These are phyloP conservation scores for Mythimna vitellina DNA, from an alignment of 2,888 invertebrate genomes.

Conservation along the genomic window DNA sequence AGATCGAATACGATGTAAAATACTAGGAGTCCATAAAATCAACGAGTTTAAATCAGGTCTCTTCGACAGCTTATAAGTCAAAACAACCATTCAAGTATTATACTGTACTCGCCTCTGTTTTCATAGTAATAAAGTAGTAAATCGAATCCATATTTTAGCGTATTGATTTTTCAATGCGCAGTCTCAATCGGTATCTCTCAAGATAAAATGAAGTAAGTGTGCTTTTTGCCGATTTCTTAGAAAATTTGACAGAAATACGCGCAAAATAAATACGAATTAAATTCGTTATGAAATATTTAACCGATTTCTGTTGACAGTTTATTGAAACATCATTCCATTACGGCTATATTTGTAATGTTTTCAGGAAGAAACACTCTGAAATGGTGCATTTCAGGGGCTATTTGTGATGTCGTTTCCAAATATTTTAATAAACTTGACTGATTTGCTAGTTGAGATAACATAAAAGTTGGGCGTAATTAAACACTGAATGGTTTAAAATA, in stretches of 20 bases:
- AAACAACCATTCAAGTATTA: background rate
- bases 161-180: constrained; percentile 3
- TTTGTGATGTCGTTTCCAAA: too few species aligned
- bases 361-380: too few species aligned
- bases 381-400: too few species aligned
- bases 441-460: too few species aligned
- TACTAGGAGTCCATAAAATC: constrained; percentile 51
- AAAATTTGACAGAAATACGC: background rate
- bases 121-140: background rate
- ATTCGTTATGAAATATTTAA: too few species aligned
- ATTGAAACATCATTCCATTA: too few species aligned
- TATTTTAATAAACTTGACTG: too few species aligned
- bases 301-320: too few species aligned
- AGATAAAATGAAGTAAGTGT: background rate
- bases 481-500: background rate
- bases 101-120: background rate
- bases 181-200: background rate
- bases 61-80: background rate
- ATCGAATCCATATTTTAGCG: background rate
- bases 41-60: constrained; percentile 2
- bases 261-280: too few species aligned
- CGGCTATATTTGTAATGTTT: too few species aligned
- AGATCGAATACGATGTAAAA: background rate
- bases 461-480: background rate
- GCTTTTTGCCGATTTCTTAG: constrained; percentile 1